phyloP scores from a whole-genome alignment of 1,140 invertebrate species.

The Diprion similis region DNA sequence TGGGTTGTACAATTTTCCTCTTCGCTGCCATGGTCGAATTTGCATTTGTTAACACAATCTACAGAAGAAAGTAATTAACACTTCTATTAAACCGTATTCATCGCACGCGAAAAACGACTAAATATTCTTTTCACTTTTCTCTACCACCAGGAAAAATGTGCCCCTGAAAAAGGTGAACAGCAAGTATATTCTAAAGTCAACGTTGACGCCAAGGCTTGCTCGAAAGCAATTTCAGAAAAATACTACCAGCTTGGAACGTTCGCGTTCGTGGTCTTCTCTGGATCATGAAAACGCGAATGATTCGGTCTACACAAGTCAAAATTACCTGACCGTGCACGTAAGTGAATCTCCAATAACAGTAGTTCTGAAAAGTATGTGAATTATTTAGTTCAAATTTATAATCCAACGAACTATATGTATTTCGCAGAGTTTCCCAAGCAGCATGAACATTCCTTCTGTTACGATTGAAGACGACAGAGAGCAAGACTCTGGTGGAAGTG shows the following conservation, averaged over 20 bases:
- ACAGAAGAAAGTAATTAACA: constrained; percentile 75
- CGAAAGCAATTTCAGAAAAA: constrained; percentile 72
- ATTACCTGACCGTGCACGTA: constrained; percentile 78
- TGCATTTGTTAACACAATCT: constrained; percentile 90
- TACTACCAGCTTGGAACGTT: constrained; percentile 68
- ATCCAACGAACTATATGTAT: constrained; percentile 44
- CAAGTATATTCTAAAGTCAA: constrained; percentile 83
- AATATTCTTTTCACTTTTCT: constrained; percentile 13
- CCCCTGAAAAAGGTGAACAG: constrained; percentile 83
- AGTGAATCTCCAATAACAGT: constrained; percentile 45
- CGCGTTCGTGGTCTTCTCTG: constrained; percentile 74
- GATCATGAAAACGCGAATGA: constrained; percentile 63
- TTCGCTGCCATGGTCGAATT: constrained; percentile 88
- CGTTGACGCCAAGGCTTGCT: constrained; percentile 76
- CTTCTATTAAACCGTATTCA: background rate
- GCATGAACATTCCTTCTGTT: constrained; percentile 68
- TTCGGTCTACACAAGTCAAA: constrained; percentile 59
- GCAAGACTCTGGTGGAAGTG: constrained; percentile 47
- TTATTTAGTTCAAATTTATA: constrained; percentile 21
- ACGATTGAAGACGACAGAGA: constrained; percentile 71
- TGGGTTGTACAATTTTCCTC: constrained; percentile 85
- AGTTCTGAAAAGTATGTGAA: background rate
- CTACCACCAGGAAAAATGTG: constrained; percentile 73
- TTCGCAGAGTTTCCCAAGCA: constrained; percentile 71
- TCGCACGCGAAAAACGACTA: background rate